Conservation (phyloP, 2,888 invertebrate species). For the Lamellibrachia satsuma region DNA sequence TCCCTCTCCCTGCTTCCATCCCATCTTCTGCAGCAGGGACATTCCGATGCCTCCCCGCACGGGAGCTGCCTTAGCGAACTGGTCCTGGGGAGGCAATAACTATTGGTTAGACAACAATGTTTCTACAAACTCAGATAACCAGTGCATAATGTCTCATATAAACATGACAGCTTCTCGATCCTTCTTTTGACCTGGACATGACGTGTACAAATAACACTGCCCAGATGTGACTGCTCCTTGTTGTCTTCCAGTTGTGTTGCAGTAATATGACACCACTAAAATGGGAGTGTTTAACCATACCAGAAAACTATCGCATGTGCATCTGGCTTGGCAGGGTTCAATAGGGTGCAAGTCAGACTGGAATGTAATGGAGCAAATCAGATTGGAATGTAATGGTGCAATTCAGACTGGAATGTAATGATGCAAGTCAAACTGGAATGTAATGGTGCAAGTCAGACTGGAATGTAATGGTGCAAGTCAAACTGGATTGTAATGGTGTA, state of each 20-base stretch:
- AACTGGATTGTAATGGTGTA: no score
- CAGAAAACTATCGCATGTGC: no score
- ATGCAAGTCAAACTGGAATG: no score
- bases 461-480: no score
- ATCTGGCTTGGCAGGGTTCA: no score
- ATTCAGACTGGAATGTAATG: no score
- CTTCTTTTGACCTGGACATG: background rate
- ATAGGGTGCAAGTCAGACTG: no score
- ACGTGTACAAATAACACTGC: background rate
- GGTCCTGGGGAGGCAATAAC: slow-evolving; percentile 75
- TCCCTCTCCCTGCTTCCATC: slow-evolving; percentile 96
- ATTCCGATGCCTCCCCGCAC: slow-evolving; percentile 95
- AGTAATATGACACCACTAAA: no score
- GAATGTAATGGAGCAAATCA: no score
- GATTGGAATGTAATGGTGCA: no score
- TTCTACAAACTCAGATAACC: background rate
- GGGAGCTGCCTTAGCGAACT: slow-evolving; percentile 87
- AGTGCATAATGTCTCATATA: background rate
- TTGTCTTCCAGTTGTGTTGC: background rate
- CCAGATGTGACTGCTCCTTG: background rate
- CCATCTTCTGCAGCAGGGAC: slow-evolving; percentile 97
- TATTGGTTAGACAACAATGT: background rate
- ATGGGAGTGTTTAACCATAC: no score
- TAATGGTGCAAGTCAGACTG: no score
- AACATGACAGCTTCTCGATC: background rate